Conservation (phyloP, 2,797 vertebrate genomes). For the Nothura maculosa region DNA sequence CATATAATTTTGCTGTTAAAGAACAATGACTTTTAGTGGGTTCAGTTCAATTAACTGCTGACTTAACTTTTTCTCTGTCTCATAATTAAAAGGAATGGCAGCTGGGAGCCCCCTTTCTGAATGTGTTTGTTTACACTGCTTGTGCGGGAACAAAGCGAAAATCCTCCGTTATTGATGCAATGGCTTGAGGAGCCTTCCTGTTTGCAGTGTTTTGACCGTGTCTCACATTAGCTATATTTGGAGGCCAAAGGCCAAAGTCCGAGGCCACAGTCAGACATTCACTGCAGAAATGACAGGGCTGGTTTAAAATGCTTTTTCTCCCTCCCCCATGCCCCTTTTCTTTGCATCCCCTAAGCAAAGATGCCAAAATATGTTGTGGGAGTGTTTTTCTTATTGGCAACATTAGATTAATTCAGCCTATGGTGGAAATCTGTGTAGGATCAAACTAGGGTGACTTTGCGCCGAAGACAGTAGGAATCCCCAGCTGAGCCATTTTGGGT, state of each 20-base stretch:
- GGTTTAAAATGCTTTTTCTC: background rate
- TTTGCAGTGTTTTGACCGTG: background rate
- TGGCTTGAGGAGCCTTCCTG: constrained; percentile 11
- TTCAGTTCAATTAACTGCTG: constrained; percentile 12
- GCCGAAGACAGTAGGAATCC: background rate
- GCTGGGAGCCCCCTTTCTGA: background rate
- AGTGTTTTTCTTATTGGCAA: background rate
- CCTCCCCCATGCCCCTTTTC: background rate
- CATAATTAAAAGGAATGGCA: constrained; percentile 22
- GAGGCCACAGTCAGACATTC: background rate
- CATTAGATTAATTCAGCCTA: background rate
- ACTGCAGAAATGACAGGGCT: background rate
- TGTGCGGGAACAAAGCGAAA: constrained; percentile 33
- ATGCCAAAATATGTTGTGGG: background rate
- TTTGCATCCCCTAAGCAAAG: background rate
- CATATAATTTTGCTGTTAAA: background rate
- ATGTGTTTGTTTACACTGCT: constrained; percentile 1
- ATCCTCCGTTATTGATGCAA: constrained; percentile 8
- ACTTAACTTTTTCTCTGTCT: background rate
- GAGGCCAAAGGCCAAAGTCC: constrained; percentile 23
- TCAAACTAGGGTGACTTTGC: background rate
- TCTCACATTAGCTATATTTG: constrained; percentile 9
- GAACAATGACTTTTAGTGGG: background rate
- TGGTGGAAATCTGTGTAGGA: background rate
- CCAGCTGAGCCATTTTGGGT: background rate